These are phyloP conservation scores for Sebastes vulpes DNA, from an alignment of 2,797 vertebrate species.

Conservation along the genomic window DNA sequence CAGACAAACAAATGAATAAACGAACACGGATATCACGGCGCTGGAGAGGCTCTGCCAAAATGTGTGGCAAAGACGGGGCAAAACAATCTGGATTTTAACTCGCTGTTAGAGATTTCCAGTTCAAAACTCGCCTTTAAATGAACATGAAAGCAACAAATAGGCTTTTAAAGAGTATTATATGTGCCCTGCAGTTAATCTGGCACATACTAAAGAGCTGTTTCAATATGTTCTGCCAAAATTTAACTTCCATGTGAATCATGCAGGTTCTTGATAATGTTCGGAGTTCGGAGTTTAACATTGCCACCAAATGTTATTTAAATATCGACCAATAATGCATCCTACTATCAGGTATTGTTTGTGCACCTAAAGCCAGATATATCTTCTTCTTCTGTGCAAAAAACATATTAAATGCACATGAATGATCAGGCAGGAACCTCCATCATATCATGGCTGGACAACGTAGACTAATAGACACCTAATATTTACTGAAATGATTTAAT, in stretches of 20 bases:
- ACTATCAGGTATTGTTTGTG: not conserved
- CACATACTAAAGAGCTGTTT: conserved; percentile 33
- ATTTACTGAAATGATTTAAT: not conserved
- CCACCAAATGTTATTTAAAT: not conserved
- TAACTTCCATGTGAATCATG: conserved; percentile 45
- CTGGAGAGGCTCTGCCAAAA: conserved; percentile 45
- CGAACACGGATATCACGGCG: conserved; percentile 48
- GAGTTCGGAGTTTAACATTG: not conserved
- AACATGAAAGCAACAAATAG: conserved; percentile 68
- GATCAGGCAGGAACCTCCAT: not conserved
- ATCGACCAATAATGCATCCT: not conserved
- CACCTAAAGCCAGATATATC: not conserved
- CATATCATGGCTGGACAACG: not conserved
- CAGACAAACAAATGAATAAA: conserved; percentile 81
- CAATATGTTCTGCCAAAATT: conserved; percentile 11
- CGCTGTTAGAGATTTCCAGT: conserved; percentile 59
- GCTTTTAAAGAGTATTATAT: conserved; percentile 54
- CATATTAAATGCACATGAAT: not conserved
- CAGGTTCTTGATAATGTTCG: conserved; percentile 21
- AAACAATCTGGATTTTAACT: conserved; percentile 62
- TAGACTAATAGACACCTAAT: not conserved
- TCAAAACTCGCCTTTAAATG: conserved; percentile 52
- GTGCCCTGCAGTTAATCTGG: conserved; percentile 60
- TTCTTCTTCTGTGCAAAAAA: not conserved
- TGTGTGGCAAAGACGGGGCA: conserved; percentile 33